These are phyloP conservation scores for Lochmaea crataegi DNA, from an alignment of 2,888 invertebrate genomes.

Conservation along the genomic window DNA sequence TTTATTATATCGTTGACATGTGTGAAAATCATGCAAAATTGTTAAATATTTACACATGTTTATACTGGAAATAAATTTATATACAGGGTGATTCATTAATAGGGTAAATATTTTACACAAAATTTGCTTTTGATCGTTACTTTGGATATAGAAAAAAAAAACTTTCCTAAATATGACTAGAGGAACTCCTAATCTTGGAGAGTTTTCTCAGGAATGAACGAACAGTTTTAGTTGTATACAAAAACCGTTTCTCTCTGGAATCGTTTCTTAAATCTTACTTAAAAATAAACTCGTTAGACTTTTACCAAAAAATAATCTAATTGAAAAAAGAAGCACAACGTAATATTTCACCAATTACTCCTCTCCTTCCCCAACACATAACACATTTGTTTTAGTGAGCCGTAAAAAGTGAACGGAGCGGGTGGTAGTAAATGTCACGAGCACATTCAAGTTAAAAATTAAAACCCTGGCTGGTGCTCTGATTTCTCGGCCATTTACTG, in stretches of 20 bases:
- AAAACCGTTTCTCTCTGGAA: too few relatives aligned
- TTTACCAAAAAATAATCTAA: constrained; percentile 38
- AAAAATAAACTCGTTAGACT: neutral
- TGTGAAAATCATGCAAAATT: neutral
- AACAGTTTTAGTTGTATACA: too few relatives aligned
- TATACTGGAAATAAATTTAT: neutral
- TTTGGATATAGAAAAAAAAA: too few relatives aligned
- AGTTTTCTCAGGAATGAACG: too few relatives aligned
- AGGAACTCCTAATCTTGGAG: too few relatives aligned
- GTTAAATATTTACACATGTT: constrained; percentile 16
- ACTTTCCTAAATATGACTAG: too few relatives aligned
- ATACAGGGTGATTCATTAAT: too few relatives aligned
- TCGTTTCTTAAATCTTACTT: too few relatives aligned
- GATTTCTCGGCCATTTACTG: constrained; percentile 64
- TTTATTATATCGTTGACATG: neutral
- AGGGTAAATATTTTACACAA: too few relatives aligned
- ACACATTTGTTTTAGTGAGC: constrained; percentile 60
- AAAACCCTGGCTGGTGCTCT: constrained; percentile 62
- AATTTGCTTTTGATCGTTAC: too few relatives aligned
- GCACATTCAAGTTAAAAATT: constrained; percentile 64
- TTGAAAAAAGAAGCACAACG: constrained; percentile 45
- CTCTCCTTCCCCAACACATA: constrained; percentile 51
- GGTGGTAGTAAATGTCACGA: constrained; percentile 63
- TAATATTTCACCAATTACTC: constrained; percentile 55
- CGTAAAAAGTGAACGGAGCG: constrained; percentile 60